Conservation (phyloP, 2,797 vertebrate genomes). For the Prunella strophiata region DNA sequence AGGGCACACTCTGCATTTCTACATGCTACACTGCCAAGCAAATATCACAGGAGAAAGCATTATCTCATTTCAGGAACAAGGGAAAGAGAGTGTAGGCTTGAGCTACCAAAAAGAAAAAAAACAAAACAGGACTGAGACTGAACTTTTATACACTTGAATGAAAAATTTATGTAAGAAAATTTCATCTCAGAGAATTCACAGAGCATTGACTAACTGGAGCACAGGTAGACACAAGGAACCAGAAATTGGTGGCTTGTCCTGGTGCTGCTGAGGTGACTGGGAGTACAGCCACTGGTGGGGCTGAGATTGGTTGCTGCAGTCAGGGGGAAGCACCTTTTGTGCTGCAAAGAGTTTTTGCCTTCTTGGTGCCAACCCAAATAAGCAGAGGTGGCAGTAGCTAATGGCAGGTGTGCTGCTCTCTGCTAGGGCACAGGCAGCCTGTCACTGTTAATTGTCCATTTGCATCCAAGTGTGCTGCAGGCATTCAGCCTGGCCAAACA, state of each 20-base stretch:
- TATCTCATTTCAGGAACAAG: neutral
- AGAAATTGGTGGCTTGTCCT: rapidly evolving
- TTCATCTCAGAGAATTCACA: neutral
- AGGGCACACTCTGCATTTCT: neutral
- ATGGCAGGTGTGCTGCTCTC: neutral
- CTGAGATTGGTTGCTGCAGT: neutral
- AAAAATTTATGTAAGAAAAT: neutral
- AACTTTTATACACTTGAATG: neutral
- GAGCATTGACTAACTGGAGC: neutral
- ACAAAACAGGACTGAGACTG: neutral
- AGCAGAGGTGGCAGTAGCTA: neutral
- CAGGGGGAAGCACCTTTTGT: neutral
- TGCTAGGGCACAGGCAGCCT: neutral
- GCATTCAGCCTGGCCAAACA: neutral
- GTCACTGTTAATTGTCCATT: neutral
- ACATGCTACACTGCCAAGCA: neutral
- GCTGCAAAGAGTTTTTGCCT: neutral
- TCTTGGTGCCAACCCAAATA: neutral
- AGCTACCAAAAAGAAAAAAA: neutral
- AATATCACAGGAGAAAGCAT: neutral
- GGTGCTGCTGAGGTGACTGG: neutral
- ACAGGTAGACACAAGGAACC: neutral
- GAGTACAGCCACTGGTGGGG: rapidly evolving
- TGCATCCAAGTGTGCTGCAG: neutral
- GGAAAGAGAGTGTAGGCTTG: neutral